Conservation (phyloP, 30 jellyfish, hydroid and myxozoan species). For the Pelagia noctiluca region DNA sequence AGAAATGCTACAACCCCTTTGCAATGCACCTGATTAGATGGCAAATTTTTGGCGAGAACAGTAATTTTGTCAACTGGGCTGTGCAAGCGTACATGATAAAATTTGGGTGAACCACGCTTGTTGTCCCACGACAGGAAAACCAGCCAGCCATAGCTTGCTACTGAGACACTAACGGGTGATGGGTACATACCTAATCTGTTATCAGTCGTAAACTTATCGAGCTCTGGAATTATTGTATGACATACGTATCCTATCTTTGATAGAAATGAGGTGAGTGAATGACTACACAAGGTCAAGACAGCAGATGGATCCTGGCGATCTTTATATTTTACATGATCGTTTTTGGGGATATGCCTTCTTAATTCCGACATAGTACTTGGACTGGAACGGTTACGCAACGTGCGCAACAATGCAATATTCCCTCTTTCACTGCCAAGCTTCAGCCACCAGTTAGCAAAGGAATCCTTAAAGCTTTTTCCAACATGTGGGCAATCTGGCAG, state of each 20-base stretch:
- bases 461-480: constrained; percentile 44
- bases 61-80: constrained; percentile 35
- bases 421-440: constrained; percentile 39
- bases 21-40: constrained; percentile 17
- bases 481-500: constrained; percentile 50
- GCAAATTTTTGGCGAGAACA: constrained; percentile 14
- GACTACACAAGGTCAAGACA: too few species aligned
- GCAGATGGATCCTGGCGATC: constrained; percentile 56
- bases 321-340: constrained; percentile 24
- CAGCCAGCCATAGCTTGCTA: constrained; percentile 50
- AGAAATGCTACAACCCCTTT: constrained; percentile 9
- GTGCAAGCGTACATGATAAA: constrained; percentile 28
- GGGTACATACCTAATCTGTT: constrained; percentile 50
- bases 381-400: constrained; percentile 26
- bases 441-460: constrained; percentile 43
- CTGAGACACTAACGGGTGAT: constrained; percentile 35
- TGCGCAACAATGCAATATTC: constrained; percentile 31
- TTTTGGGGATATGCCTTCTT: constrained; percentile 23
- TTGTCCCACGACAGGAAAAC: constrained; percentile 26
- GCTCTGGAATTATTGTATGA: too few species aligned
- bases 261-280: too few species aligned
- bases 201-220: constrained; percentile 34
- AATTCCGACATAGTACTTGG: constrained; percentile 2
- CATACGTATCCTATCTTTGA: too few species aligned
- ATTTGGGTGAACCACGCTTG: constrained; percentile 15